A percentile compares a stretch with the other conserved stretches of the same genome.
These are phyloP conservation scores for Amphipyra tragopoginis DNA, from an alignment of 2,888 invertebrate genomes.

Conservation along the genomic window DNA sequence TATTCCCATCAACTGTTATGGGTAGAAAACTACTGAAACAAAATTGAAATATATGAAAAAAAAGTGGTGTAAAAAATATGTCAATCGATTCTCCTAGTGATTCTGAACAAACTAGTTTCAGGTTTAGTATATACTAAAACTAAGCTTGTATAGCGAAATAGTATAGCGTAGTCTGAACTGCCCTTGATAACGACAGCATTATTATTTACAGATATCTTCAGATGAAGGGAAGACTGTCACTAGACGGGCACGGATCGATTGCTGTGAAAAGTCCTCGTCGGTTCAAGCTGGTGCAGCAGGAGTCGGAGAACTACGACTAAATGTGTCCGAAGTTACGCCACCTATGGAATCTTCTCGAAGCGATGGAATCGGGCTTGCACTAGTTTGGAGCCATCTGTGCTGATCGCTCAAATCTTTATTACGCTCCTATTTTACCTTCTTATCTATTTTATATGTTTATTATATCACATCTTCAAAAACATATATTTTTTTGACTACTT, in stretches of 20 bases:
- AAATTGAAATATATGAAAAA: no score
- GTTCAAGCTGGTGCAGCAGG: constrained; percentile 97
- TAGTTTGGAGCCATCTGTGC: constrained; percentile 47
- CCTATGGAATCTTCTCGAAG: constrained; percentile 27
- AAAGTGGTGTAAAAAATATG: no score
- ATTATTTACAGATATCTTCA: constrained; percentile 90
- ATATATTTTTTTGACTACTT: constrained; percentile 41
- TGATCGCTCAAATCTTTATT: constrained; percentile 53
- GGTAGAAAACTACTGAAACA: no score
- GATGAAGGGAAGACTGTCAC: constrained; percentile 93
- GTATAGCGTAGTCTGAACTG: no score
- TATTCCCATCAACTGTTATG: no score
- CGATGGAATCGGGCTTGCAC: constrained; percentile 42
- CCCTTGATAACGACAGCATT: neutral
- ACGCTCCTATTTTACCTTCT: constrained; percentile 26
- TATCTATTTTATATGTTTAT: constrained; percentile 21
- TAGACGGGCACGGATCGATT: constrained; percentile 94
- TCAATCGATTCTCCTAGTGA: no score
- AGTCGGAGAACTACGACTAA: constrained; percentile 97
- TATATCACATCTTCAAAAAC: constrained; percentile 14
- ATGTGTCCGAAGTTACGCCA: neutral
- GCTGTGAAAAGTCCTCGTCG: constrained; percentile 96
- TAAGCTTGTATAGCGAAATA: no score
- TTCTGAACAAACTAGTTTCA: no score
- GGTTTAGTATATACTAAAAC: no score